Evolutionary conservation across 2,888 invertebrate genomes (phyloP), one percentile per base, ranked within the genome.

Genomic region (Dysmachus trigonus): DNA sequence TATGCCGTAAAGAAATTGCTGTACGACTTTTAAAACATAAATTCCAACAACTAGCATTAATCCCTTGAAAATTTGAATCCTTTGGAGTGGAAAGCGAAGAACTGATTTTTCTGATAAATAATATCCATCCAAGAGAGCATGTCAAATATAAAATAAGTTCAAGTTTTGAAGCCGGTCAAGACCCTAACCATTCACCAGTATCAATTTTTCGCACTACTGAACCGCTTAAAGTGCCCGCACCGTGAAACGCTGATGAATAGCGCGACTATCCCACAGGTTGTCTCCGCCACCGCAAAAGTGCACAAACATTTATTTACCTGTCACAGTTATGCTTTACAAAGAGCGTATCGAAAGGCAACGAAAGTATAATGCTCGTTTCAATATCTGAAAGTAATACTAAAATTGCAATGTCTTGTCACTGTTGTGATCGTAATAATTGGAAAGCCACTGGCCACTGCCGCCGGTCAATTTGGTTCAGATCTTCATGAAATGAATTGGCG

Each of bases 251-350:
- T 62, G 62, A 62, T 62, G 62, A 62, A 62, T 62, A 62, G 62
- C 27, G 27, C 62, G 62, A 62, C 27, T 22, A 10, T 62, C 62
- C 62, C 5, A 22, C 22, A 22, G 62, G 10, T 62, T 62, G 62
- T 62, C 27, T 62, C 62, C 62, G 2, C 7, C 27, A 62, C 62
- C 62, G 62, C 22, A 76, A 76, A 76, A 8, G 76, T 18, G 33
- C 38, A 41, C 38, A 76, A 76, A 41, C n/a, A 76, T 76, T 76
- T 76, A 76, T 76, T 76, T 76, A 38, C 76, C 22, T 76, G 76
- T 15, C 35, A 22, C n/a, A 13, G 18, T 38, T 3, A 2, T 31
- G 18, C 35, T 22, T 15, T 18, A 41, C 76, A 76, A 35, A 35
- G 74, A 74, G 33, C 74, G 22, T 18, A 18, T 53, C 53, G 6